Base-by-base conservation (phyloP, 2,888 invertebrate genomes). In the Corythucha ciliata region DNA sequence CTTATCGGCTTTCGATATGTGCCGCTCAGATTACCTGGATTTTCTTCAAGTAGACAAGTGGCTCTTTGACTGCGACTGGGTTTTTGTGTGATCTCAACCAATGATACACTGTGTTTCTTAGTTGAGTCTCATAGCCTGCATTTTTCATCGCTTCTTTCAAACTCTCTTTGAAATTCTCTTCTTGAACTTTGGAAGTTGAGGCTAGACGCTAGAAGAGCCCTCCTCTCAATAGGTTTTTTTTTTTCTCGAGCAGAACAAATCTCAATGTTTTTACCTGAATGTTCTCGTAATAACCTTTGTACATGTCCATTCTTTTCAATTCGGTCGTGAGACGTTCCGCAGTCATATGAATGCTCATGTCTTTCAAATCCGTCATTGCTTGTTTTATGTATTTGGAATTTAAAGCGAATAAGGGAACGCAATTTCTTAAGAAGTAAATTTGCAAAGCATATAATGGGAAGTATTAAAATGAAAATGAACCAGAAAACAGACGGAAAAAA, bases 211-310 rank as follows among this genome's bases (percentile, higher is more conserved):
- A 67, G 50, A 66, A 41, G n/a, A n/a, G n/a, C n/a, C n/a, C n/a
- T 20, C 22, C 8, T 10, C 14, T 6, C 8, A 44, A 10, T 33
- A 32, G 25, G 27, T 14, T 46, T 46, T 44, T 34, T 26, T 42
- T 20, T 18, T 20, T 3, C 3, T 4, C 18, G 4, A 16, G 3
- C 29, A 41, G 44, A 24, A 8, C 45, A 48, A 37, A 36, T n/a
- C n/a, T n/a, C n/a, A n/a, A n/a, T n/a, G n/a, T n/a, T n/a, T n/a
- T 65, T 70, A 83, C 88, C 77, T 87, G 86, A 58, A 89, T 77
- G 67, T 85, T 83, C 66, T 78, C 79, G 64, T 80, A 85, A 62
- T 89, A 78, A 53, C 77, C 76, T 67, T 80, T 78, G 63, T 88
- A 89, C 60, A 81, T 78, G 33, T 81, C 76, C 65, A 83, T 78